These are phyloP conservation scores for Actias luna DNA, from an alignment of 2,888 invertebrate species.

Conservation along the genomic window DNA sequence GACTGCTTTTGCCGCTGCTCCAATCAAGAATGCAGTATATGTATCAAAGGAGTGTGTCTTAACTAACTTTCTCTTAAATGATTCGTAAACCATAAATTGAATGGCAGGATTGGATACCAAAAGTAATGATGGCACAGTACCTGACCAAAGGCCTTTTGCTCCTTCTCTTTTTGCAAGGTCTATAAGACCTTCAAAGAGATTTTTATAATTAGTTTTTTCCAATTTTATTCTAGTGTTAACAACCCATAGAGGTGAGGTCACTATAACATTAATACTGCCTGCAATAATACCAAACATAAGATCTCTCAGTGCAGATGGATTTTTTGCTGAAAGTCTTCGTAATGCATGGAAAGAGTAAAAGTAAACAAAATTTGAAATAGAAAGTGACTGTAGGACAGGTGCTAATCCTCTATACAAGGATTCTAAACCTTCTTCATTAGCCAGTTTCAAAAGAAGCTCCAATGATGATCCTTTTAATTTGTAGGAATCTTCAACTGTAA, in stretches of 20 bases:
- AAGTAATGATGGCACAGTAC: slow-evolving; percentile 91
- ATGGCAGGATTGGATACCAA: slow-evolving; percentile 94
- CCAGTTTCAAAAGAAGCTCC: slow-evolving; percentile 84
- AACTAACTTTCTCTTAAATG: slow-evolving; percentile 87
- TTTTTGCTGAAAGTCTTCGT: slow-evolving; percentile 78
- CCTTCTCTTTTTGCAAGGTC: slow-evolving; percentile 90
- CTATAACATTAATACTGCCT: slow-evolving; percentile 91
- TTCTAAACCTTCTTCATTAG: slow-evolving; percentile 84
- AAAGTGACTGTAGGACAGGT: slow-evolving; percentile 92
- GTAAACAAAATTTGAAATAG: slow-evolving; percentile 96
- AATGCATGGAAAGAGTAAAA: slow-evolving; percentile 95
- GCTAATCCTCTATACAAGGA: slow-evolving; percentile 90
- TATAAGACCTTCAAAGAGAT: slow-evolving; percentile 84
- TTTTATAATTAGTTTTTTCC: slow-evolving; percentile 78
- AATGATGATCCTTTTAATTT: slow-evolving; percentile 85
- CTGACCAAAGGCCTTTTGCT: slow-evolving; percentile 89
- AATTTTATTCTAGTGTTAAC: slow-evolving; percentile 94
- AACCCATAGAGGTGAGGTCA: slow-evolving; percentile 95
- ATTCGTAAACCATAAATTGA: slow-evolving; percentile 96
- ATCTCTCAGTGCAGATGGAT: slow-evolving; percentile 86
- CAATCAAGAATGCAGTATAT: slow-evolving; percentile 85
- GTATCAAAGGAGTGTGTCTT: slow-evolving; percentile 80
- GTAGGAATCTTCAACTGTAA: slow-evolving; percentile 86
- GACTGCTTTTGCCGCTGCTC: slow-evolving; percentile 92
- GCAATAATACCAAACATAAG: slow-evolving; percentile 89